phyloP scores from a whole-genome alignment of 2,113 vertebrate genomes.

The Trematomus loennbergii region DNA sequence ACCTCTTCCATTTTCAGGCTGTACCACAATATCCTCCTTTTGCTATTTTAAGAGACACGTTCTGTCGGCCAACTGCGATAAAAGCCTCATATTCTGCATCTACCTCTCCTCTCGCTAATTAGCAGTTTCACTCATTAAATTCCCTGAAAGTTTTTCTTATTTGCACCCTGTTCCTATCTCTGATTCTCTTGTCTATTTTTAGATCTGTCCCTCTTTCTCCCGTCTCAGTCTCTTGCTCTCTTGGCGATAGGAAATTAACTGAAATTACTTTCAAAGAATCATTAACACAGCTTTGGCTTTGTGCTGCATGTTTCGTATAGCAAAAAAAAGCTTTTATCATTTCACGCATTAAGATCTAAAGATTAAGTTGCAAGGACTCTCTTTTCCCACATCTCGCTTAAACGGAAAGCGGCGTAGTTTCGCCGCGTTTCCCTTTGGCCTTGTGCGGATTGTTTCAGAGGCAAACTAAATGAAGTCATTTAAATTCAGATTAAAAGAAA shows the following conservation, averaged over 20 bases:
- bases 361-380: constrained; percentile 51
- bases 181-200: constrained; percentile 45
- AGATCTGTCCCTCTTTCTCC: constrained; percentile 39
- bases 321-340: constrained; percentile 35
- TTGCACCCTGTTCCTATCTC: constrained; percentile 19
- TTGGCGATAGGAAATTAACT: constrained; percentile 50
- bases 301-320: constrained; percentile 5
- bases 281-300: constrained; percentile 27
- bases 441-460: constrained; percentile 59
- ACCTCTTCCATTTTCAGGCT: constrained; percentile 32
- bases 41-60: constrained; percentile 35
- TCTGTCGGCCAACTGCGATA: constrained; percentile 46
- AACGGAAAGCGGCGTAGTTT: constrained; percentile 23
- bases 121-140: constrained; percentile 53
- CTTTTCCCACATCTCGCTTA: constrained; percentile 5
- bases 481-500: constrained; percentile 77
- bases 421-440: constrained; percentile 40
- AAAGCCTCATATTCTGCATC: constrained; percentile 46
- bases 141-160: constrained; percentile 31
- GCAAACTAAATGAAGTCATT: constrained; percentile 77
- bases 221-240: constrained; percentile 44
- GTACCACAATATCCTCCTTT: constrained; percentile 23
- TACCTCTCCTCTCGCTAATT: constrained; percentile 59
- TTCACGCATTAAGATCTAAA: constrained; percentile 58
- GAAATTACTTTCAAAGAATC: constrained; percentile 61